Evolutionary conservation across 1,140 invertebrate species (phyloP).

Genomic region (Chelonus insularis): DNA sequence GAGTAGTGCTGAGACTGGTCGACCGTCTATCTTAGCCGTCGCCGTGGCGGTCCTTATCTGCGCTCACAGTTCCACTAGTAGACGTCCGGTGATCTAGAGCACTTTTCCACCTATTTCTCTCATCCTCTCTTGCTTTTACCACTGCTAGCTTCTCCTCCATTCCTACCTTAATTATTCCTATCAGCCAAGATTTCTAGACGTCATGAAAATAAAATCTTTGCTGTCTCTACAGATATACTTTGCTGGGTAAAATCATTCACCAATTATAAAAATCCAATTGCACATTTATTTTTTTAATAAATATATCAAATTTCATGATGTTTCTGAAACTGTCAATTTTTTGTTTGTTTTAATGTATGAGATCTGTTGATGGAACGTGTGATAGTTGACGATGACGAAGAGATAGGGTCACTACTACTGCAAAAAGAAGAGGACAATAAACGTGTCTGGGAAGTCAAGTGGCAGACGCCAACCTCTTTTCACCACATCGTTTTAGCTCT

Average conservation of each 20-base stretch:
- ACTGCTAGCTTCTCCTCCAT: conserved; percentile 9
- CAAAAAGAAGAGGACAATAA: conserved; percentile 42
- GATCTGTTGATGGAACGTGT: conserved; percentile 27
- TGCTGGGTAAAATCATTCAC: too few species aligned
- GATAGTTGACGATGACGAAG: conserved; percentile 33
- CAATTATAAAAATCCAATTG: too few species aligned
- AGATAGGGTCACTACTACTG: conserved; percentile 37
- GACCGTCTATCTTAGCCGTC: conserved; percentile 60
- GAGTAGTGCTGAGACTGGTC: conserved; percentile 49
- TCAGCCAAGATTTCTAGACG: conserved; percentile 7
- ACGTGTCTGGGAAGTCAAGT: conserved; percentile 50
- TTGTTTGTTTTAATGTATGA: conserved; percentile 1
- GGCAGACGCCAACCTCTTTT: conserved; percentile 25
- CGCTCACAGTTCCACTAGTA: conserved; percentile 58
- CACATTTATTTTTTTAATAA: too few species aligned
- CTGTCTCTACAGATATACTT: too few species aligned
- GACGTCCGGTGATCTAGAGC: conserved; percentile 59
- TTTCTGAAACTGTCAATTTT: too few species aligned
- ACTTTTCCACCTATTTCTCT: conserved; percentile 38
- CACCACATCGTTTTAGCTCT: conserved; percentile 13
- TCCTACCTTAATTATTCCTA: conserved; percentile 36
- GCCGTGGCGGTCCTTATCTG: conserved; percentile 60
- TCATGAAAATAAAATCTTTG: neutral
- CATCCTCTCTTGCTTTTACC: conserved; percentile 8
- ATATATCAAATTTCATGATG: too few species aligned